Conservation (phyloP, 2,797 vertebrate species). For the Halcyon smyrnensis region DNA sequence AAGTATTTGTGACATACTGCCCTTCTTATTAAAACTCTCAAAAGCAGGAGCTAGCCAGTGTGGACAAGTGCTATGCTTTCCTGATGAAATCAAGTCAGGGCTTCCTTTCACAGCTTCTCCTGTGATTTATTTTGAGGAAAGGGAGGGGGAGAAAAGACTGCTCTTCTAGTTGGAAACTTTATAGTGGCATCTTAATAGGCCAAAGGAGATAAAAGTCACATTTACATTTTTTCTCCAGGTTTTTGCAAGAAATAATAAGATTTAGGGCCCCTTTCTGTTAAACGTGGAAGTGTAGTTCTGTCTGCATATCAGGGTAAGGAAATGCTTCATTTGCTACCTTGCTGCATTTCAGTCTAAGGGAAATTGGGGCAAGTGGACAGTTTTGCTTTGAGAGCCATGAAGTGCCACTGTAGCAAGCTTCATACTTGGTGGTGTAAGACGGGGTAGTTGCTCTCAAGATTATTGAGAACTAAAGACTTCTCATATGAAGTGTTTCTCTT, state of each 20-base stretch:
- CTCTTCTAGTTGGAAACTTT: neutral
- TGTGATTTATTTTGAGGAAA: neutral
- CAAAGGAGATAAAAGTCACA: neutral
- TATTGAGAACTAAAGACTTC: neutral
- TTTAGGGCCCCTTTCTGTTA: neutral
- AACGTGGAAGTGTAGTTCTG: neutral
- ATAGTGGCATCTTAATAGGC: neutral
- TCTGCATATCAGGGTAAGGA: neutral
- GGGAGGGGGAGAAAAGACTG: neutral
- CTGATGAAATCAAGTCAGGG: neutral
- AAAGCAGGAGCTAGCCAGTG: neutral
- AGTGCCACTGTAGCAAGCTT: neutral
- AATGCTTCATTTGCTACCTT: neutral
- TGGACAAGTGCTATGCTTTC: neutral
- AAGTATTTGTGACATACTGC: neutral
- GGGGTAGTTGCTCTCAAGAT: neutral
- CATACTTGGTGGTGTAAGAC: neutral
- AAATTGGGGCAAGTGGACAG: neutral
- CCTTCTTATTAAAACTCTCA: neutral
- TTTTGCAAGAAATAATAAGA: neutral
- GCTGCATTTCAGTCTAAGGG: neutral
- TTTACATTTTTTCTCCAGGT: neutral
- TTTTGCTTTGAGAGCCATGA: neutral
- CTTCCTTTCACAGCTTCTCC: neutral
- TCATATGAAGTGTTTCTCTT: neutral